Evolutionary conservation across 2,797 vertebrate genomes (phyloP).

Genomic region (Synaphobranchus kaupii): DNA sequence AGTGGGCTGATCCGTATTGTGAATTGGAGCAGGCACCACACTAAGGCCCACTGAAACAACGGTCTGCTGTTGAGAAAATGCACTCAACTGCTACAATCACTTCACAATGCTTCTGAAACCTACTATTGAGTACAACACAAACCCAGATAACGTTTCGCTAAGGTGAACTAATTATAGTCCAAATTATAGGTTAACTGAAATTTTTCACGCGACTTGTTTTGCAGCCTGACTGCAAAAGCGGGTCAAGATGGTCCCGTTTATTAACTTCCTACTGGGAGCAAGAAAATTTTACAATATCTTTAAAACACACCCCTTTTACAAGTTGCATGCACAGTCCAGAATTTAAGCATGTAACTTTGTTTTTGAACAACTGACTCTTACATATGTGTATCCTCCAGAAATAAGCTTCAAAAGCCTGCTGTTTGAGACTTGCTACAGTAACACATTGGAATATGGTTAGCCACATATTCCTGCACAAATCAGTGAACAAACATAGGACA

Average conservation of each 20-base stretch:
- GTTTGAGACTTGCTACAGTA: background rate
- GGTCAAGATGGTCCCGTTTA: background rate
- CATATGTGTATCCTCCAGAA: background rate
- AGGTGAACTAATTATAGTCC: background rate
- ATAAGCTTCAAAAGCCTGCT: background rate
- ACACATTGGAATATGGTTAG: background rate
- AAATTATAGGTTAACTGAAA: background rate
- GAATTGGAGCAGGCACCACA: slow-evolving; percentile 46
- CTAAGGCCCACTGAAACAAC: slow-evolving; percentile 38
- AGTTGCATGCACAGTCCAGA: background rate
- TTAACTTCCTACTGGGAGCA: background rate
- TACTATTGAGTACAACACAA: background rate
- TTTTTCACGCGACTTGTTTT: background rate
- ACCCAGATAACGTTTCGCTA: background rate
- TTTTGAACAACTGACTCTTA: background rate
- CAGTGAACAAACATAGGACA: background rate
- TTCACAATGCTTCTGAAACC: background rate
- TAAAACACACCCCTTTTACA: background rate
- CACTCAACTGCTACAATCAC: slow-evolving; percentile 6
- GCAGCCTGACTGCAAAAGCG: background rate
- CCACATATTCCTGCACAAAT: background rate
- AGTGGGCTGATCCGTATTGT: slow-evolving; percentile 40
- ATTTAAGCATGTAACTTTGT: background rate
- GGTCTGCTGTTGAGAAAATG: slow-evolving; percentile 39
- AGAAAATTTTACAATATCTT: background rate